These are phyloP conservation scores for Diceros bicornis DNA, from an alignment of 2,797 vertebrate species.

Conservation along the genomic window DNA sequence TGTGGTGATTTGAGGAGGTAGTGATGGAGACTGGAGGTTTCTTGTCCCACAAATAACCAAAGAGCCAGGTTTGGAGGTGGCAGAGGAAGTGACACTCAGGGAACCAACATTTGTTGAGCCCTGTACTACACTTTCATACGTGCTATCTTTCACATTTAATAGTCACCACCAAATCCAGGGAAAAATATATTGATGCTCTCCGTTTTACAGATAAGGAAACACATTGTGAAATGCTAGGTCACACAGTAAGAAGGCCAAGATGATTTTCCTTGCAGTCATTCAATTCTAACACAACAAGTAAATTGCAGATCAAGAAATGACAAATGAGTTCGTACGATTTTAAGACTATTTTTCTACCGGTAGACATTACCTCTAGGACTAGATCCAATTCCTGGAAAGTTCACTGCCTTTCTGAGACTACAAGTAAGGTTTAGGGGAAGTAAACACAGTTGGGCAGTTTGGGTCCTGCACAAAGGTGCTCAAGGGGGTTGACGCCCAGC, in stretches of 20 bases:
- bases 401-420: background rate
- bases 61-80: background rate
- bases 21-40: background rate
- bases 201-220: background rate
- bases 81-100: background rate
- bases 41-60: background rate
- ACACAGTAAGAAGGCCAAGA: background rate
- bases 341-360: background rate
- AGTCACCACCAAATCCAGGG: background rate
- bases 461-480: background rate
- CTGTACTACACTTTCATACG: background rate
- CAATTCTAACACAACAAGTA: background rate
- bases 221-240: background rate
- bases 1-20: background rate
- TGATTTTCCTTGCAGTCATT: background rate
- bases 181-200: background rate
- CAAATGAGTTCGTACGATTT: background rate
- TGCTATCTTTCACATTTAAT: background rate
- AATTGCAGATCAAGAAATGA: background rate
- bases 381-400: background rate
- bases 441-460: background rate
- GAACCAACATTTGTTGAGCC: background rate
- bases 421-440: background rate
- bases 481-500: background rate
- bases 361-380: background rate